Evolutionary conservation across 1,140 invertebrate species (phyloP), one percentile per base, ranked within the genome.

Genomic region (Leptoteleia sp.): DNA sequence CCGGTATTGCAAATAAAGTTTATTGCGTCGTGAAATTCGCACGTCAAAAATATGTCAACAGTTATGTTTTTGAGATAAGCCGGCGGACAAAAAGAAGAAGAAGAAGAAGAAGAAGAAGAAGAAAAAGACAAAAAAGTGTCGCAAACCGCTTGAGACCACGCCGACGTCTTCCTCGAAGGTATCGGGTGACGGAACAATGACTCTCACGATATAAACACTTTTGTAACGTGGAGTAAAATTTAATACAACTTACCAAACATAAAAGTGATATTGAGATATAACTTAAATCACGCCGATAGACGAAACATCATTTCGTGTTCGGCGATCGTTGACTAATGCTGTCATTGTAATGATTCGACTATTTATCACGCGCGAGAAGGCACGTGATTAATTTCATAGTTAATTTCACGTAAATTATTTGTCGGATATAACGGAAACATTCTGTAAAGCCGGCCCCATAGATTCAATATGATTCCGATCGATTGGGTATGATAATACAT

Each of bases 111-210:
- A n/a, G n/a, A n/a, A n/a, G n/a, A n/a, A n/a, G n/a, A n/a, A n/a
- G n/a, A n/a, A n/a, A n/a, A n/a, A n/a, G n/a, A n/a, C n/a, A n/a
- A 61, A 57, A 55, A 67, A 64, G 47, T 76, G 45, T 52, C 55
- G 37, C 43, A 50, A 61, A 19, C 43, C 7, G 19, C 45, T 29
- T 22, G 37, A n/a, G n/a, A 16, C 25, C 27, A 11, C 8, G 5
- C 29, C 38, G 59, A 19, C 52, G 47, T 16, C 62, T 64, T 16
- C 35, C 22, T 6, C 48, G 52, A 40, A 45, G 50, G 35, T 75
- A 75, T 75, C 71, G 50, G 47, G 37, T 75, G 71, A 75, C 71
- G 71, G 52, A 64, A 57, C 59, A 75, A 75, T 75, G 61, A 59
- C 61, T 67, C 67, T 76, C 54, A 61, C 62, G 72, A 67, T n/a